Evolutionary conservation across 2,888 invertebrate species (phyloP).

Genomic region (Aleiodes testaceus): DNA sequence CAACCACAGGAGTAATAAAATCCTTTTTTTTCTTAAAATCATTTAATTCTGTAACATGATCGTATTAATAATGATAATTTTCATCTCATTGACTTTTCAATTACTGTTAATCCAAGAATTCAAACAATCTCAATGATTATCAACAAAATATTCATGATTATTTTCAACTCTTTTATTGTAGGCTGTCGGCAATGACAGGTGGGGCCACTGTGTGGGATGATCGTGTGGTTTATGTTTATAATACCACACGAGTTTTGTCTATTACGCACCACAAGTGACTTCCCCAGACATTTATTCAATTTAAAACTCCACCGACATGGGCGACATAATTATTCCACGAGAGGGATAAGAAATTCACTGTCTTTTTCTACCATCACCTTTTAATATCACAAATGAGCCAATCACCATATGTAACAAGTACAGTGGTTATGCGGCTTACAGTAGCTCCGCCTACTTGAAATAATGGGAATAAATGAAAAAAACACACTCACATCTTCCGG

Average conservation of each 20-base stretch:
- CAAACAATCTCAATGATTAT: background rate
- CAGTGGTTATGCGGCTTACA: conserved; percentile 18
- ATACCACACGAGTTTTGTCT: conserved; percentile 64
- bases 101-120: conserved; percentile 3
- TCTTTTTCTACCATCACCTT: conserved; percentile 17
- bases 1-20: conserved; percentile 1
- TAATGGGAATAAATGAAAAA: background rate
- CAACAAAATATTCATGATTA: background rate
- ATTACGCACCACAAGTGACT: conserved; percentile 55
- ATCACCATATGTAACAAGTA: conserved; percentile 1
- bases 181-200: conserved; percentile 64
- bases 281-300: background rate
- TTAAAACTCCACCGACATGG: background rate
- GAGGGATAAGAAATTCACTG: conserved; percentile 1
- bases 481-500: conserved; percentile 23
- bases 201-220: conserved; percentile 68
- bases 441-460: conserved; percentile 20
- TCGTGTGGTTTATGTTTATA: conserved; percentile 66
- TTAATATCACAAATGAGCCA: conserved; percentile 27
- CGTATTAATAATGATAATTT: conserved; percentile 21
- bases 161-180: background rate
- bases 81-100: conserved; percentile 27
- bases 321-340: conserved; percentile 20
- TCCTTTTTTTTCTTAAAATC: background rate
- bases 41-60: conserved; percentile 21